Evolutionary conservation across 1,140 invertebrate genomes (phyloP), one percentile per base, ranked within the genome.

Genomic region (Mycetomoellerius zeteki): DNA sequence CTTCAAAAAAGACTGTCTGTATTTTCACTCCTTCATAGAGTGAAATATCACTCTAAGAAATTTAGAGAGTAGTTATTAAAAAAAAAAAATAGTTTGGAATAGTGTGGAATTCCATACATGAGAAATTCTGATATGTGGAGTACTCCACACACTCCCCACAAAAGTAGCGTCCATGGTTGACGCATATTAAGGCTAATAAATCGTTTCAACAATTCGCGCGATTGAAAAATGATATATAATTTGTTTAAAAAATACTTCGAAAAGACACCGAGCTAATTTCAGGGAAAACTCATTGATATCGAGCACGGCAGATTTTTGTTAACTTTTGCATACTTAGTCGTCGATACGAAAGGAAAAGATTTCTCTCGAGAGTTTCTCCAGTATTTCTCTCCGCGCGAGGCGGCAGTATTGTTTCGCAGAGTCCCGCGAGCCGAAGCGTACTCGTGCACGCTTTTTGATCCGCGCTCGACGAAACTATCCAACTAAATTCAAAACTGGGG

Each of bases 401-500:
- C 37, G 67, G 56, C 52, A 43, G 54, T 82, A 82, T 82, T 82
- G 80, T 82, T 81, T 60, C 80, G 52, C 24, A 27, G 47, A 80
- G 43, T 69, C 76, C 43, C 62, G 77, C 62, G 62, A 80, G 60
- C 62, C 37, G 37, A 60, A 58, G 27, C 37, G 67, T 47, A 69
- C 67, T 58, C 19, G 67, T 37, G 19, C 33, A 67, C 24, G 52
- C 71, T 85, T 85, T 85, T 85, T 84, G 86, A 84, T 84, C 67
- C 77, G 37, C 54, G 19, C 67, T 50, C 54, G 47, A 58, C 71
- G 71, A 88, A 92, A 90, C 90, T 91, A 92, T 91, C 81, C 87
- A 86, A 89, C 88, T 91, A 89, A 92, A 93, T 90, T 91, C 90
- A 94, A 93, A 93, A 94, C 91, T 93, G 88, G 89, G 85, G 92